These are phyloP conservation scores for Dryococelus australis DNA, from an alignment of 2,888 invertebrate genomes.

Conservation along the genomic window DNA sequence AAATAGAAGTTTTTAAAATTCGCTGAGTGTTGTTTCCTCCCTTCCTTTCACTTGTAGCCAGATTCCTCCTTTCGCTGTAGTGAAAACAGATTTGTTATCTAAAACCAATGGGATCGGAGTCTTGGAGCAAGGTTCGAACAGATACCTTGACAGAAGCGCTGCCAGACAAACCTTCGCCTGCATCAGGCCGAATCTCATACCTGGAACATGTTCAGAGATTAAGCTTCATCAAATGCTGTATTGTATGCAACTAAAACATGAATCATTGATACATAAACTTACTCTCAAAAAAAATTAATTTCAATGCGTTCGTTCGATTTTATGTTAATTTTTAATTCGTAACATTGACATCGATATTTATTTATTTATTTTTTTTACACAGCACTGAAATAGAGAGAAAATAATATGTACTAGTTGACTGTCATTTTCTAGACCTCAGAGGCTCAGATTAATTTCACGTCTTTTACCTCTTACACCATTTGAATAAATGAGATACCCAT, in stretches of 20 bases:
- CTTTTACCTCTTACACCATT: no score
- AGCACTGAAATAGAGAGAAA: no score
- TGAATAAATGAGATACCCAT: no score
- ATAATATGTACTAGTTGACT: no score
- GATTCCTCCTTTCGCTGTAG: constrained; percentile 49
- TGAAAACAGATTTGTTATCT: constrained; percentile 48
- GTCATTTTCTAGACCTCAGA: no score
- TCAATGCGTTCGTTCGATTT: background rate
- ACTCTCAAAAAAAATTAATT: background rate
- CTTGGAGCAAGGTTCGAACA: constrained; percentile 48
- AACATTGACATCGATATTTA: background rate
- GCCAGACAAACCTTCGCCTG: constrained; percentile 54
- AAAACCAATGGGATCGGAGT: constrained; percentile 47
- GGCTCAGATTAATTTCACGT: no score
- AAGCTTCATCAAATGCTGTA: constrained; percentile 23
- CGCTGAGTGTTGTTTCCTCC: background rate
- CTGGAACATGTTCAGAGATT: constrained; percentile 46
- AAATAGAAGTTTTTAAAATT: background rate
- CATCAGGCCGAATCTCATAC: constrained; percentile 53
- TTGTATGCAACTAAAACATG: background rate
- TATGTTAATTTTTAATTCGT: background rate
- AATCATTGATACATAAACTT: background rate
- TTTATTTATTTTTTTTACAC: no score
- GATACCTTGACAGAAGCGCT: constrained; percentile 51
- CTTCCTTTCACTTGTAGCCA: constrained; percentile 44